A percentile compares a stretch with the other conserved stretches of the same genome.
Conservation (phyloP, 2,113 vertebrate species). For the Atlantisia rogersi region DNA sequence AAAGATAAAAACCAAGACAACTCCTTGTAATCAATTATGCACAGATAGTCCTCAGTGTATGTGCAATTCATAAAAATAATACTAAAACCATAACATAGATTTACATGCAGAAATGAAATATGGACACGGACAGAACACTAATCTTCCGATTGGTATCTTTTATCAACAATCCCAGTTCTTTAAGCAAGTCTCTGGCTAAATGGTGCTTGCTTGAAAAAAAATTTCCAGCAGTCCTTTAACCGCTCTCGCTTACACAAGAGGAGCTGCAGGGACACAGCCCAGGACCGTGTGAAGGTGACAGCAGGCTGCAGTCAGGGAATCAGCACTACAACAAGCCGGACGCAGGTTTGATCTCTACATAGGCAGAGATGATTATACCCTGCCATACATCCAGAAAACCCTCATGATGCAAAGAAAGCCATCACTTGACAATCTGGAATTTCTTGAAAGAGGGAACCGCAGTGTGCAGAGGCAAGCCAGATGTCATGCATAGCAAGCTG, state of each 20-base stretch:
- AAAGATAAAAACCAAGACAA: constrained; percentile 66
- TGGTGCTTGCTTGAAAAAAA: background rate
- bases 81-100: background rate
- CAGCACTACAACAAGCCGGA: background rate
- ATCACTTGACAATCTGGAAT: background rate
- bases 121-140: constrained; percentile 16
- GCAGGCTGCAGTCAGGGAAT: background rate
- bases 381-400: background rate
- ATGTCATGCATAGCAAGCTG: accelerated
- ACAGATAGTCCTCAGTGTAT: constrained; percentile 1
- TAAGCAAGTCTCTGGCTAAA: background rate
- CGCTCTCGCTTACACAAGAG: accelerated
- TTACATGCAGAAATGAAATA: constrained; percentile 44
- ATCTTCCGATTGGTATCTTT: constrained; percentile 28
- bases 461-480: accelerated
- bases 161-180: background rate
- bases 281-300: background rate
- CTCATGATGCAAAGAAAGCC: background rate
- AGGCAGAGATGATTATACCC: background rate
- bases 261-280: background rate
- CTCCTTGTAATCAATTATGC: constrained; percentile 60
- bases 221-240: background rate
- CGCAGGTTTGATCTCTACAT: accelerated
- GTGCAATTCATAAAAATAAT: constrained; percentile 46
- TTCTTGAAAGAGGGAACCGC: background rate